These are phyloP conservation scores for Hypena proboscidalis DNA, from an alignment of 2,888 invertebrate species.

Conservation along the genomic window DNA sequence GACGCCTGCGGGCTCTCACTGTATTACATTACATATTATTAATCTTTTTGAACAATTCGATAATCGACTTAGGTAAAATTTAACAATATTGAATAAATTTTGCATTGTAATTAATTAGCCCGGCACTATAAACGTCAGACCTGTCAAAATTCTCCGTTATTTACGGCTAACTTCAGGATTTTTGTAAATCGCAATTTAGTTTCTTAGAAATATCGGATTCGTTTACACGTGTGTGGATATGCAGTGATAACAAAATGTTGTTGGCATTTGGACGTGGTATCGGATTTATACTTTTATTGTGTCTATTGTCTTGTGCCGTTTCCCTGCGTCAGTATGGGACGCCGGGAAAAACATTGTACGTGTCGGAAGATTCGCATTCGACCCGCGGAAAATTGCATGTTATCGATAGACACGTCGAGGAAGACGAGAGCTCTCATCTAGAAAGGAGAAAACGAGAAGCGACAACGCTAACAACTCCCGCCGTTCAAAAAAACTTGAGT, in stretches of 20 bases:
- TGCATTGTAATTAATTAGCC: too few species aligned
- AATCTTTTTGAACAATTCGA: too few species aligned
- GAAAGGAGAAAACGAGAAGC: constrained; percentile 75
- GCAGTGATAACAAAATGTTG: constrained; percentile 82
- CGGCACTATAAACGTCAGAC: too few species aligned
- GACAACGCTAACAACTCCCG: constrained; percentile 58
- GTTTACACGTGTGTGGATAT: constrained; percentile 61
- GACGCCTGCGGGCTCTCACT: too few species aligned
- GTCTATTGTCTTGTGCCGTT: constrained; percentile 59
- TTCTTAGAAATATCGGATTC: constrained; percentile 54
- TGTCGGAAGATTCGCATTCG: constrained; percentile 56
- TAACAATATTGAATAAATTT: too few species aligned
- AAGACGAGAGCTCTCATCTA: constrained; percentile 45
- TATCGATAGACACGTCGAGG: constrained; percentile 60
- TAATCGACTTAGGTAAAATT: too few species aligned
- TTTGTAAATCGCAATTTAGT: constrained; percentile 41
- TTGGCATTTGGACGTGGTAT: constrained; percentile 66
- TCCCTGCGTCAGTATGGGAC: constrained; percentile 62
- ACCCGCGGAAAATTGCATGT: constrained; percentile 57
- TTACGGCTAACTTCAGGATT: constrained; percentile 25
- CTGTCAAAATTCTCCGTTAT: constrained; percentile 5
- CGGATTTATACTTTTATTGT: constrained; percentile 60
- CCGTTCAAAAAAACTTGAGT: constrained; percentile 71
- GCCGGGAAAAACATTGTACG: constrained; percentile 65
- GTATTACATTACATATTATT: too few species aligned